These are phyloP conservation scores for Orchestes rusci DNA, from an alignment of 2,888 invertebrate species.

Conservation along the genomic window DNA sequence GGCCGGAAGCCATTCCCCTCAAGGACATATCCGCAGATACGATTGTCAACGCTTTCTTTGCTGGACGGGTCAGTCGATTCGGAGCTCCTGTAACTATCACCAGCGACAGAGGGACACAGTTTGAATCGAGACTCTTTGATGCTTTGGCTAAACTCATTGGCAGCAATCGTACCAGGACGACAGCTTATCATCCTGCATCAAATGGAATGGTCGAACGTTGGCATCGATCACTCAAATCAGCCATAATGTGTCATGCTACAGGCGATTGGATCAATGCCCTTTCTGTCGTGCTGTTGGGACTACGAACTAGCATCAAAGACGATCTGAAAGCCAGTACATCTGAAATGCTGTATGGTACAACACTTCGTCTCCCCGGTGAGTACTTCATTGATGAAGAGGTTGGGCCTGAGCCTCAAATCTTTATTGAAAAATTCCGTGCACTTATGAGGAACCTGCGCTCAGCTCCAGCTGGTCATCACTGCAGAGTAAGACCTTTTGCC, in stretches of 20 bases:
- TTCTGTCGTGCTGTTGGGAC: not conserved
- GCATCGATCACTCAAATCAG: not conserved
- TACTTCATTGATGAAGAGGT: not conserved
- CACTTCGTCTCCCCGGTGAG: too few relatives aligned
- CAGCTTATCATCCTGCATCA: too few relatives aligned
- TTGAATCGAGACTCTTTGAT: not conserved
- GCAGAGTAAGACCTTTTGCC: too few relatives aligned
- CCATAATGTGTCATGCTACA: not conserved
- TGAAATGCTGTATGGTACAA: too few relatives aligned
- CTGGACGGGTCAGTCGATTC: not conserved
- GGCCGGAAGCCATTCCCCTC: not conserved
- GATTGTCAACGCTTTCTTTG: not conserved
- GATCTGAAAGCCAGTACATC: too few relatives aligned
- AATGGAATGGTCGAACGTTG: too few relatives aligned
- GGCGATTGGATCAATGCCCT: not conserved
- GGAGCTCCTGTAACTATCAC: not conserved
- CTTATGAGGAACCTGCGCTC: not conserved
- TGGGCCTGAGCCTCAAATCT: not conserved
- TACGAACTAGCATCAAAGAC: not conserved
- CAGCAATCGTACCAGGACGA: not conserved
- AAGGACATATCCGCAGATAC: too few relatives aligned
- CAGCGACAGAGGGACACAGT: not conserved
- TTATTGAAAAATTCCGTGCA: not conserved
- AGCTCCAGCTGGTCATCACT: not conserved
- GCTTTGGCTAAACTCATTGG: not conserved